Conservation (phyloP, 2,797 vertebrate genomes). For the Pantherophis vulpinus region DNA sequence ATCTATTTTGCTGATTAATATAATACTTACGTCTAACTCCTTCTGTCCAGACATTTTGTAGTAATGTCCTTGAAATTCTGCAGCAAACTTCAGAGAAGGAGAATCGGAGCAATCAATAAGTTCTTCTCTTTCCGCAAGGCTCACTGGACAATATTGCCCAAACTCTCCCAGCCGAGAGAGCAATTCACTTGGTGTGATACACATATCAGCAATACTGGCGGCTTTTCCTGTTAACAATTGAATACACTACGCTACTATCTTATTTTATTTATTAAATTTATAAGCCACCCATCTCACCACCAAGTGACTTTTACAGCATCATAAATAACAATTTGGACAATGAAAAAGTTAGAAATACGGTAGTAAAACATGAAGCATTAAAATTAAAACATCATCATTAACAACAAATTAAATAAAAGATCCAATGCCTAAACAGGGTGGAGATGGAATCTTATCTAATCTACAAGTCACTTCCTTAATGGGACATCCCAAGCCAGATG, state of each 20-base stretch:
- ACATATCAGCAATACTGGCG: conserved; percentile 82
- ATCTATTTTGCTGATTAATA: not conserved
- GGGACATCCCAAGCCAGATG: not conserved
- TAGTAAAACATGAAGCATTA: not conserved
- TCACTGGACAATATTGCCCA: conserved; percentile 88
- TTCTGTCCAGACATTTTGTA: conserved; percentile 86
- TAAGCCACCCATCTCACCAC: not conserved
- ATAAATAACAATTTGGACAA: not conserved
- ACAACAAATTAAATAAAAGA: not conserved
- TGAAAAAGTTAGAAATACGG: not conserved
- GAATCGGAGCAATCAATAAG: conserved; percentile 81
- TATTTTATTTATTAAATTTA: not conserved
- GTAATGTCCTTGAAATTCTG: conserved; percentile 82
- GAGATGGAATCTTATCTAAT: not conserved
- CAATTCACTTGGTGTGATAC: conserved; percentile 84
- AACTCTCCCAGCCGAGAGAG: conserved; percentile 82
- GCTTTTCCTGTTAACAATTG: conserved; percentile 78
- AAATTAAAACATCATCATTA: not conserved
- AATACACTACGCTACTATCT: not conserved
- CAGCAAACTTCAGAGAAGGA: conserved; percentile 76
- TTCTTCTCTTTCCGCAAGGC: conserved; percentile 81
- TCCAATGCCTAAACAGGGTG: not conserved
- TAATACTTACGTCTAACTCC: conserved; percentile 80
- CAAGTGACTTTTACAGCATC: not conserved
- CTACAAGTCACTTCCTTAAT: not conserved